These are phyloP conservation scores for Coenobita brevimanus DNA, from an alignment of 1,140 invertebrate genomes.

Conservation along the genomic window DNA sequence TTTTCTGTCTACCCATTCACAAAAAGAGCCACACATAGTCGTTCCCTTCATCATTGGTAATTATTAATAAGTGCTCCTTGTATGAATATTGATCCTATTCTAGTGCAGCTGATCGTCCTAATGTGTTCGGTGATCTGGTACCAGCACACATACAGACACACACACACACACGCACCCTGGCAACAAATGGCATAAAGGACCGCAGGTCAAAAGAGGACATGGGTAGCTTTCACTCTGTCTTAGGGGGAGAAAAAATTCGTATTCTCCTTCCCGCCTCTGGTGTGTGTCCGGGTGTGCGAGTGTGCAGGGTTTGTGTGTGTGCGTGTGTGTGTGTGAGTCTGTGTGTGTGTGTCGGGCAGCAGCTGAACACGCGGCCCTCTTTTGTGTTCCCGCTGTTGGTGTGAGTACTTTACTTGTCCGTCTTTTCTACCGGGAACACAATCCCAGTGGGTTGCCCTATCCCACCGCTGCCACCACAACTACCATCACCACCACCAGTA, in stretches of 20 bases:
- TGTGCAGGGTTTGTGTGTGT: neutral
- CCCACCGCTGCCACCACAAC: too few species aligned
- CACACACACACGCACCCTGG: neutral
- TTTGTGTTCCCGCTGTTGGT: slow-evolving; percentile 48
- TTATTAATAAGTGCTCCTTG: neutral
- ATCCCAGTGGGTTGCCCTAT: too few species aligned
- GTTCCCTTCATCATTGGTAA: neutral
- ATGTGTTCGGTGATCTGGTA: neutral
- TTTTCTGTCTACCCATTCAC: too few species aligned
- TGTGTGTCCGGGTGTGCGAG: neutral
- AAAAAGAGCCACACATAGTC: too few species aligned
- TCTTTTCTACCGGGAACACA: neutral
- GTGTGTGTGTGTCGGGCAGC: slow-evolving; percentile 1
- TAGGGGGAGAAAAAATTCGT: too few species aligned
- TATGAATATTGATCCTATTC: neutral
- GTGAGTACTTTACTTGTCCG: slow-evolving; percentile 33
- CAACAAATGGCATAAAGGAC: neutral
- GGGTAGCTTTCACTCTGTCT: too few species aligned
- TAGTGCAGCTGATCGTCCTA: neutral
- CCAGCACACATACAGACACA: neutral
- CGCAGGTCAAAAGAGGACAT: neutral
- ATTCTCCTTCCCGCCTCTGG: neutral
- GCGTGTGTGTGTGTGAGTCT: neutral
- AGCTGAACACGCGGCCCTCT: slow-evolving; percentile 30
- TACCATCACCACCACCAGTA: too few species aligned